Evolutionary conservation across 2,888 invertebrate genomes (phyloP), one percentile per base, ranked within the genome.

Genomic region (Erynnis tages): DNA sequence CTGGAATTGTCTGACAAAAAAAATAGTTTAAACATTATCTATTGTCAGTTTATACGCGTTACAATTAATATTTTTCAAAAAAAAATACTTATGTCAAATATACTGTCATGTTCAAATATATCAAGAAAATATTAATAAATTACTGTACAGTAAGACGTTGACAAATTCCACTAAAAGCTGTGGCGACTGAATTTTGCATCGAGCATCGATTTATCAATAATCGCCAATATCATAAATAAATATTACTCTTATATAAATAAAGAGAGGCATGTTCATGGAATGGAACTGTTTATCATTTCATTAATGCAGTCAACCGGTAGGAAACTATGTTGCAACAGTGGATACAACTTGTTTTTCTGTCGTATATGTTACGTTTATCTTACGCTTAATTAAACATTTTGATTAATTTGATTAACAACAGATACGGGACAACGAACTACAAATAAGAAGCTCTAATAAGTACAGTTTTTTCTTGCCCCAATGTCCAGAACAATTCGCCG

Each of bases 281-380:
- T 45, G 34, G 41, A 32, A 57, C 48, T 48, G 58, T 70, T 70
- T 69, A 69, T 66, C 66, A 57, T 59, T 64, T 58, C 59, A 67
- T 65, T 56, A 54, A 62, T 65, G 59, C 38, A 55, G 50, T 55
- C 56, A 65, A 60, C 63, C 57, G 53, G 60, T 54, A 57, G 32
- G 29, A 50, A 58, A 70, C 63, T 59, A 68, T 67, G 67, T 74
- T 65, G 66, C 68, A 57, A 43, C 37, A 40, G 46, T 50, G 40
- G 41, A 55, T 47, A 49, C 43, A 54, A 54, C 54, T 54, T 40
- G 55, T 57, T 57, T 55, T 55, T 44, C 11, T 44, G 23, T 37
- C 27, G 19, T 35, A 52, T 52, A 52, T 47, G 40, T 23, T 50
- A 54, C 48, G 49, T 56, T 58, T 54, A 55, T 60, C 35, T 54